Evolutionary conservation across 2,888 invertebrate species (phyloP), one percentile per base, ranked within the genome.

Genomic region (Dendrolimus pini): DNA sequence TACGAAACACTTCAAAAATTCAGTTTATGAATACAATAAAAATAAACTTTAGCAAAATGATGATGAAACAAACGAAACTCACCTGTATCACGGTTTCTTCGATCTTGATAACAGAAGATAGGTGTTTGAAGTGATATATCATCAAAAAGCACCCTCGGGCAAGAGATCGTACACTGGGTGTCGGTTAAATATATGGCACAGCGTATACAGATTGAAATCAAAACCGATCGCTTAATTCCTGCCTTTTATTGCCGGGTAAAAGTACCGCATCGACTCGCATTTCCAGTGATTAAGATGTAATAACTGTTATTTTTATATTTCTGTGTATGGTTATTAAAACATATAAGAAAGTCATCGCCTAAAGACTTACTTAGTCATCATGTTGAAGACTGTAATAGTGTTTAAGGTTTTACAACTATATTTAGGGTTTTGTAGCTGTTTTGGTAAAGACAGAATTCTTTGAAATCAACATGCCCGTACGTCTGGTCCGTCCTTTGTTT

Each of bases 51-150:
- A 0, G 30, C 30, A 6, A 30, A 3, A 30, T 30, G 30, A 30
- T 30, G 30, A 30, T 30, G 30, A 30, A 30, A 30, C 6, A 30
- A 30, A 30, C 6, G 30, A 30, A 30, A 30, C 30, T 54, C 54
- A 41, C 54, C 54, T 58, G 42, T 47, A 47, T 47, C 47, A 47
- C 47, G 47, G 47, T 47, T 12, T 10, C 47, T 47, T 47, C 12
- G 47, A 47, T 47, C 47, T 47, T 10, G 47, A 52, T 18, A 56
- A 41, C 53, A 54, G 55, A 54, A 60, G 54, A 61, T 69, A 62
- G 62, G 64, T 71, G 69, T 76, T 75, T 74, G 61, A 67, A 65
- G 66, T 71, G 75, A 75, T 75, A 69, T 69, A 76, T 70, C 66
- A 64, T 63, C 59, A 58, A 60, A 56, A 41, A 14, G 42, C 55